These are phyloP conservation scores for Amorpha juglandis DNA, from an alignment of 2,888 invertebrate genomes.

Conservation along the genomic window DNA sequence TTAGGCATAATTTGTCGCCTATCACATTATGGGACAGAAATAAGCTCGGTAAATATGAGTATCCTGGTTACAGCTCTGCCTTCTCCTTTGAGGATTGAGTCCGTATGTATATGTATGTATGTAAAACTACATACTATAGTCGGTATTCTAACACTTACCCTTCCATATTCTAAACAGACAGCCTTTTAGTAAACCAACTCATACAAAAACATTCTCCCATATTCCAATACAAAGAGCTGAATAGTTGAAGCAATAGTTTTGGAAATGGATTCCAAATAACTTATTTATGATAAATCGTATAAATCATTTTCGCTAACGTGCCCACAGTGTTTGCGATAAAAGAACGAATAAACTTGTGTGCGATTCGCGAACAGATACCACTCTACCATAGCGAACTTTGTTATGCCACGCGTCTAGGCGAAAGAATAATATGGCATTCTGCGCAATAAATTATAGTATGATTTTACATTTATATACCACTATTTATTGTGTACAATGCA, in stretches of 20 bases:
- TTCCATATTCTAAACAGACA: conserved; percentile 27
- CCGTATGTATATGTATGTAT: too few species aligned
- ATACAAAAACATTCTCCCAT: conserved; percentile 5
- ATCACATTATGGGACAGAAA: too few species aligned
- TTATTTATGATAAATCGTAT: conserved; percentile 83
- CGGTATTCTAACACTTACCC: background rate
- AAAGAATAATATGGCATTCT: conserved; percentile 41
- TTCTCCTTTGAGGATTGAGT: too few species aligned
- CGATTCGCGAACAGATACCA: conserved; percentile 76
- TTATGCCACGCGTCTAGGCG: conserved; percentile 40
- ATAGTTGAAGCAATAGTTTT: conserved; percentile 63
- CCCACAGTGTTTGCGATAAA: conserved; percentile 72
- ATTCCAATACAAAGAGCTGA: conserved; percentile 31
- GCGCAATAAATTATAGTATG: conserved; percentile 37
- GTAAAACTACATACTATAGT: too few species aligned
- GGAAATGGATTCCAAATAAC: conserved; percentile 72
- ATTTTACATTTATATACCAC: conserved; percentile 2
- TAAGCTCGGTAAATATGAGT: too few species aligned
- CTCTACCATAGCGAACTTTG: conserved; percentile 49
- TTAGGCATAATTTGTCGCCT: too few species aligned
- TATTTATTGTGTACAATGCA: too few species aligned
- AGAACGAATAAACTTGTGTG: conserved; percentile 80
- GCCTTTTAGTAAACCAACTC: background rate
- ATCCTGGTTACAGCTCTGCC: too few species aligned
- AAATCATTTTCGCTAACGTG: conserved; percentile 81